A percentile compares a stretch with the other conserved stretches of the same genome.
Conservation (phyloP, 2,797 vertebrate species). For the Danio albolineatus region DNA sequence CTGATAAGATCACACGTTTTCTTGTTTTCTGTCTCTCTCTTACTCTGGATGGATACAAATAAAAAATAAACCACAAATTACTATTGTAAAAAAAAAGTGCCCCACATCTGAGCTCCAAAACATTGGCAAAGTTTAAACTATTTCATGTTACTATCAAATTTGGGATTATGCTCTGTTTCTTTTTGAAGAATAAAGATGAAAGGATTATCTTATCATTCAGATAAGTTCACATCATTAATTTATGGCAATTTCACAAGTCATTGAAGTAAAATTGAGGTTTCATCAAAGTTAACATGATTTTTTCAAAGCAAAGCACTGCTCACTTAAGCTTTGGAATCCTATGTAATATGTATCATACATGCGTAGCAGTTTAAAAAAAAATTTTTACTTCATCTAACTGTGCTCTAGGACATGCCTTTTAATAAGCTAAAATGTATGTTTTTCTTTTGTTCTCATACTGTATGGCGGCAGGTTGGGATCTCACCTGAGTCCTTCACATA, state of each 20-base stretch:
- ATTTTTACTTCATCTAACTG: background rate
- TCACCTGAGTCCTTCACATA: constrained; percentile 93
- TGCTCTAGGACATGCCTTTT: background rate
- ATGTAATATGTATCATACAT: background rate
- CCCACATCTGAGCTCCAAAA: too few species aligned
- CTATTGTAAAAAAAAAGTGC: too few species aligned
- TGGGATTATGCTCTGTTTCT: too few species aligned
- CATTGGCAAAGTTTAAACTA: too few species aligned
- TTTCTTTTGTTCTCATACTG: background rate
- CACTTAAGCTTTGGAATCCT: background rate
- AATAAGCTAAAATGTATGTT: background rate
- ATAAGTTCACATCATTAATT: too few species aligned
- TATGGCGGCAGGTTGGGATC: constrained; percentile 83
- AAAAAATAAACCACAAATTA: too few species aligned
- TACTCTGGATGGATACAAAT: too few species aligned
- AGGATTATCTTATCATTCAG: background rate
- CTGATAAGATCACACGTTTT: too few species aligned
- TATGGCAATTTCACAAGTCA: background rate
- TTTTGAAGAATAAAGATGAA: too few species aligned
- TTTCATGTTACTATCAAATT: too few species aligned
- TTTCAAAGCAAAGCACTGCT: background rate
- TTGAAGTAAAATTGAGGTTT: background rate
- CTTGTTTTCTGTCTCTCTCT: too few species aligned
- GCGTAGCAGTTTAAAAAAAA: background rate
- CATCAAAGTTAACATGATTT: background rate